Evolutionary conservation across 2,797 vertebrate genomes (phyloP).

Genomic region (Neosalanx taihuensis): DNA sequence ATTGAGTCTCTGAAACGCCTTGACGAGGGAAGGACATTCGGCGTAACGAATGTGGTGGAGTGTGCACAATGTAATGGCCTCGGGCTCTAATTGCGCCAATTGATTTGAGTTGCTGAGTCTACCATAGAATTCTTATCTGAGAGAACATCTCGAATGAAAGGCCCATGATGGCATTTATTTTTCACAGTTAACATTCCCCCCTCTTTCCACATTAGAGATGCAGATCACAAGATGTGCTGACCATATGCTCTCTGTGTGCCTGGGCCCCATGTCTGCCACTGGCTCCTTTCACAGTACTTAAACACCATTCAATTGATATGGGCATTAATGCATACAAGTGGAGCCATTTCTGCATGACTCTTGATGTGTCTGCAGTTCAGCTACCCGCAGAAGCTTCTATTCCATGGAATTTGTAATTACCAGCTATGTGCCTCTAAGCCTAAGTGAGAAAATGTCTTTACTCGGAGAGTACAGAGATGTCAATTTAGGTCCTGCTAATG

Average conservation of each 20-base stretch:
- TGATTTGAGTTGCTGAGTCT: conserved; percentile 58
- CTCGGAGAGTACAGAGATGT: conserved; percentile 51
- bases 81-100: conserved; percentile 59
- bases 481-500: conserved; percentile 56
- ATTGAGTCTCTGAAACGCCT: conserved; percentile 52
- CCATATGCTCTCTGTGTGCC: conserved; percentile 28
- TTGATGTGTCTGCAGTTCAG: conserved; percentile 61
- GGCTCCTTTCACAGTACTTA: conserved; percentile 61
- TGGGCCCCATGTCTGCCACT: conserved; percentile 15
- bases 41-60: conserved; percentile 56
- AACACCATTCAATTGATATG: conserved; percentile 64
- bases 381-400: conserved; percentile 45
- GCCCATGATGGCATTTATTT: conserved; percentile 68
- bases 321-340: conserved; percentile 56
- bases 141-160: conserved; percentile 56
- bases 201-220: conserved; percentile 59
- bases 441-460: conserved; percentile 27
- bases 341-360: conserved; percentile 59
- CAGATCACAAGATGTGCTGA: conserved; percentile 64
- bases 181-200: conserved; percentile 66
- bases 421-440: conserved; percentile 56
- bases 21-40: conserved; percentile 42
- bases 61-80: conserved; percentile 55
- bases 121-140: conserved; percentile 62
- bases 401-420: conserved; percentile 65